Percentiles rank a stretch among this genome's conserved stretches.
Conservation (phyloP, 2,113 vertebrate genomes). For the Oreochromis spilurus region DNA sequence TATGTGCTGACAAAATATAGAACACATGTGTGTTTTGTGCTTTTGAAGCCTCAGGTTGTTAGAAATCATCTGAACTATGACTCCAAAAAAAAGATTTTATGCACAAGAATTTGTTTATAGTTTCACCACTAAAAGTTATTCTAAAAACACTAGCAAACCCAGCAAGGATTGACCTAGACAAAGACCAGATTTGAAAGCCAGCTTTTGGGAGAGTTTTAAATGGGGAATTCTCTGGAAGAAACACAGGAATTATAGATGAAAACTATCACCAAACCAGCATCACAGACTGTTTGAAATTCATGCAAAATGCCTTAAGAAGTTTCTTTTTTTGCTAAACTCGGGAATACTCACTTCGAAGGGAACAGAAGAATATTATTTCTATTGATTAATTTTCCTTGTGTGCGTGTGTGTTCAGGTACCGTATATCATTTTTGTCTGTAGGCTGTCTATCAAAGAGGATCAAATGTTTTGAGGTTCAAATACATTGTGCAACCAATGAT, state of each 20-base stretch:
- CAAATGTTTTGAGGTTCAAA: background rate
- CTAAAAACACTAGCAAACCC: background rate
- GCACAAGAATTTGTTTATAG: background rate
- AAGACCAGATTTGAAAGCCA: background rate
- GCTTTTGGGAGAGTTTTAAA: background rate
- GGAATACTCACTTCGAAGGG: background rate
- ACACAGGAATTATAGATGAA: background rate
- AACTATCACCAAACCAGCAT: background rate
- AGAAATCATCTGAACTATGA: background rate
- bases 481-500: background rate
- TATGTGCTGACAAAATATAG: background rate
- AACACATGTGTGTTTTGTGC: background rate
- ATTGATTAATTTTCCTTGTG: too few relatives aligned
- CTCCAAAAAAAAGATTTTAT: background rate
- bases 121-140: background rate
- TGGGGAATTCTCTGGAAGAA: background rate
- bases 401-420: background rate
- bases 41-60: background rate
- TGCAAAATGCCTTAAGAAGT: background rate
- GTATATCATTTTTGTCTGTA: background rate
- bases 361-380: background rate
- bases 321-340: background rate
- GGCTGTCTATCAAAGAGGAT: background rate
- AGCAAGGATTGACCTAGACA: background rate
- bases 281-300: background rate